Evolutionary conservation across 2,113 vertebrate species (phyloP), one percentile per base, ranked within the genome.

Genomic region (Myxocyprinus asiaticus): DNA sequence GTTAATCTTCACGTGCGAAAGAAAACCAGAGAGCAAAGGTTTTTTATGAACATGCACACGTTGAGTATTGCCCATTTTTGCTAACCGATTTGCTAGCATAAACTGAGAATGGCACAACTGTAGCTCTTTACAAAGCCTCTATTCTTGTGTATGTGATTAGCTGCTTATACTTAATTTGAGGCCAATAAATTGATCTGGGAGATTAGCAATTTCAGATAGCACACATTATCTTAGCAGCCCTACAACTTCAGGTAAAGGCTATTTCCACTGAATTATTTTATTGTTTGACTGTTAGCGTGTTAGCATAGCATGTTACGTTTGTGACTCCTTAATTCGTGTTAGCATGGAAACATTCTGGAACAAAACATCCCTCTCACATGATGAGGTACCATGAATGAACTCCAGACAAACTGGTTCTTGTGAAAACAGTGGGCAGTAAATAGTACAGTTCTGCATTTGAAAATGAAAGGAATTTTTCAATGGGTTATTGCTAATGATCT

Each of bases 141-240:
- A 7, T 74, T 74, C 15, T 66, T 80, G 42, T 15, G 7, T 4
- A 33, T 63, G 11, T 12, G 17, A 59, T 67, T 6, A 11, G 64
- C 66, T 76, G 50, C 12, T 80, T 74, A 50, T 74, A 67, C 44
- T 51, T 67, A 17, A 8, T 33, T 42, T 8, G 50, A 62, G 55
- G 63, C 53, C 70, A 50, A 58, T 59, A 45, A 53, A 7, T 51
- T 68, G 55, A 59, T 22, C 53, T 53, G 45, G 12, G 22, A 53
- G 51, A 55, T 80, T 78, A 63, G 11, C 43, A 66, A 17, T 55
- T 17, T 11, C 10, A 33, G 22, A 75, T 44, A 48, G 15, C 5
- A 33, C 63, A 9, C 4, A 58, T 47, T 12, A 45, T 44, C 7
- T 56, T 67, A 77, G 50, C 22, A 45, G 11, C 8, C 10, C 11